These are phyloP conservation scores for Xylota segnis DNA, from an alignment of 2,888 invertebrate species.

Conservation along the genomic window DNA sequence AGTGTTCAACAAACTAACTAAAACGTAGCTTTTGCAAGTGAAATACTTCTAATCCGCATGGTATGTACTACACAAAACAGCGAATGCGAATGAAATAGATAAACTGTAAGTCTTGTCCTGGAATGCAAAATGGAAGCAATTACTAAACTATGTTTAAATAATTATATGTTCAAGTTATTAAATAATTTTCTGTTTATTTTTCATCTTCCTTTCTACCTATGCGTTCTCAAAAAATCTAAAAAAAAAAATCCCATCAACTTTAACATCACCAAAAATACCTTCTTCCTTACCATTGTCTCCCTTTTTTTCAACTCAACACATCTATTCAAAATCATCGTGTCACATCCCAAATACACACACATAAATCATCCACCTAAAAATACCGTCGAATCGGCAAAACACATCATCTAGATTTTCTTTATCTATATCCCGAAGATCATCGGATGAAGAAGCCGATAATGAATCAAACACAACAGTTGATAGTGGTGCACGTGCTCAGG, in stretches of 20 bases:
- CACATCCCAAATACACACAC: slow-evolving; percentile 31
- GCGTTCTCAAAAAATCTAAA: background rate
- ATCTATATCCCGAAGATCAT: slow-evolving; percentile 84
- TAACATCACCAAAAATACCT: background rate
- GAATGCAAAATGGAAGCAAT: slow-evolving; percentile 40
- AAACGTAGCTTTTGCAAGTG: slow-evolving; percentile 7
- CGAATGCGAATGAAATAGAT: slow-evolving; percentile 47
- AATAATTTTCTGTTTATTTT: slow-evolving; percentile 73
- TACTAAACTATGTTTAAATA: slow-evolving; percentile 72
- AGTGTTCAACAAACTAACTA: slow-evolving; percentile 24
- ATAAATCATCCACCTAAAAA: slow-evolving; percentile 10
- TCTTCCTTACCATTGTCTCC: slow-evolving; percentile 10
- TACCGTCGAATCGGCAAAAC: slow-evolving; percentile 76
- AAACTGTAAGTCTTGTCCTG: slow-evolving; percentile 65
- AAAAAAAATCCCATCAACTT: slow-evolving; percentile 40
- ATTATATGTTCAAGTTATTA: slow-evolving; percentile 75
- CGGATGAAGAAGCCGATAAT: slow-evolving; percentile 84
- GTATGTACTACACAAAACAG: slow-evolving; percentile 38
- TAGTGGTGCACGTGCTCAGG: slow-evolving; percentile 82
- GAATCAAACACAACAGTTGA: slow-evolving; percentile 83
- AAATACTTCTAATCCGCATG: slow-evolving; percentile 58
- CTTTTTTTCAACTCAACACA: background rate
- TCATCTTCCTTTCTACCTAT: slow-evolving; percentile 52
- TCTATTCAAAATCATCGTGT: slow-evolving; percentile 20
- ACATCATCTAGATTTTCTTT: slow-evolving; percentile 82